A percentile compares a stretch with the other conserved stretches of the same genome.
phyloP scores from a whole-genome alignment of 2,797 vertebrate genomes.

The Gobio occitaniae region DNA sequence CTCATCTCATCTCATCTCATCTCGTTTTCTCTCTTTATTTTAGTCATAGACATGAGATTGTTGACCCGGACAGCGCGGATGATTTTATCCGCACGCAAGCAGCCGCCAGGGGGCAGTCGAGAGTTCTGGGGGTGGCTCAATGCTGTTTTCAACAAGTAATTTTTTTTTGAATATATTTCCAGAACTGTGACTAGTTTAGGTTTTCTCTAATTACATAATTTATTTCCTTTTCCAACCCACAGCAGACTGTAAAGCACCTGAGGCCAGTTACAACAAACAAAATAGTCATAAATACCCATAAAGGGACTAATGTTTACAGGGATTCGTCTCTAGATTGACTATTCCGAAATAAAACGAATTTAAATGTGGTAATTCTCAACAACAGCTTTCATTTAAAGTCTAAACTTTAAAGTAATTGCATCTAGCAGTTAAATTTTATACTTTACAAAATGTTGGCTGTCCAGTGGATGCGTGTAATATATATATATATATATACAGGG shows the following conservation, averaged over 20 bases:
- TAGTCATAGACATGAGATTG: constrained; percentile 73
- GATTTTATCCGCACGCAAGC: constrained; percentile 50
- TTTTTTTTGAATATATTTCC: neutral
- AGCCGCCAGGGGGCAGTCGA: constrained; percentile 68
- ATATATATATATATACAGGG: no score
- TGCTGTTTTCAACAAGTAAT: constrained; percentile 96
- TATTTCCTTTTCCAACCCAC: neutral
- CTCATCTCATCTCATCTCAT: neutral
- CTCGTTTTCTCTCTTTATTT: constrained; percentile 36
- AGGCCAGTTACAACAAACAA: neutral
- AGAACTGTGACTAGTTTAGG: neutral
- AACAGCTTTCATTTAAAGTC: neutral
- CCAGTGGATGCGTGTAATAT: neutral
- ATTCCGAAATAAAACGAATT: neutral
- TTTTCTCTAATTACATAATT: neutral
- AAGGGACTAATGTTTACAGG: neutral
- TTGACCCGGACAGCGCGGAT: constrained; percentile 65
- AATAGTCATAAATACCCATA: neutral
- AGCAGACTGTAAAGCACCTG: neutral
- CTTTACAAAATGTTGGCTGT: neutral
- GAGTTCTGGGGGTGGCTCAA: constrained; percentile 96
- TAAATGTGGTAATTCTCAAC: neutral
- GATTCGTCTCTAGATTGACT: neutral
- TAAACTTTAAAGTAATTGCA: neutral
- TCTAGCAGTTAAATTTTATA: neutral